Conservation (phyloP, 2,797 vertebrate genomes). For the Acrossocheilus wenchowensis region DNA sequence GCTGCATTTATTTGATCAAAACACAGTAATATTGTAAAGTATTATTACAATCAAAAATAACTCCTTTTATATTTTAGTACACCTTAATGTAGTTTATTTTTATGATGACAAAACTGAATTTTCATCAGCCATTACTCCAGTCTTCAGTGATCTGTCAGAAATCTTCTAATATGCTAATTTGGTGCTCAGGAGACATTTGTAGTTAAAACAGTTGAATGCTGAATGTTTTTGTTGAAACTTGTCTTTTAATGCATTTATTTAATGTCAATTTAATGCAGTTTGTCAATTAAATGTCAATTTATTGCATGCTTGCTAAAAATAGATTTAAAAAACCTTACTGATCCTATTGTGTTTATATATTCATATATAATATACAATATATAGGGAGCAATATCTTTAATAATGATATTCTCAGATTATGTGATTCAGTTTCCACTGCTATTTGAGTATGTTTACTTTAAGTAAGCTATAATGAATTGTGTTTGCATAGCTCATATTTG, state of each 20-base stretch:
- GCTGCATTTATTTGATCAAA: background rate
- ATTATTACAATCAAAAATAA: background rate
- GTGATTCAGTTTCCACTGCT: conserved; percentile 13
- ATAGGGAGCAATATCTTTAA: no score
- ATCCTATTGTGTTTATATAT: background rate
- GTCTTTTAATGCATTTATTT: background rate
- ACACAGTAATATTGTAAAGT: background rate
- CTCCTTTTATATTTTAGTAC: background rate
- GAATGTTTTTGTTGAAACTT: background rate
- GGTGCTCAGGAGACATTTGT: background rate
- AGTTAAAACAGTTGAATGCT: background rate
- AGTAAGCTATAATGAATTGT: conserved; percentile 35
- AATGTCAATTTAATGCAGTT: background rate
- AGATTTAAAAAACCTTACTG: background rate
- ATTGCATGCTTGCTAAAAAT: background rate
- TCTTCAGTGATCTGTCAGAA: background rate
- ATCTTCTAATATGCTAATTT: background rate
- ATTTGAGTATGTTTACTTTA: background rate
- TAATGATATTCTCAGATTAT: background rate
- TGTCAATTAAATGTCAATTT: background rate
- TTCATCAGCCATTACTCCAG: background rate
- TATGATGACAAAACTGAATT: background rate
- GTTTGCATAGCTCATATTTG: conserved; percentile 52
- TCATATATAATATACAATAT: background rate
- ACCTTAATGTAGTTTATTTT: background rate